Conservation (phyloP, 2,888 invertebrate genomes). For the Drosophila pseudotakahashii region DNA sequence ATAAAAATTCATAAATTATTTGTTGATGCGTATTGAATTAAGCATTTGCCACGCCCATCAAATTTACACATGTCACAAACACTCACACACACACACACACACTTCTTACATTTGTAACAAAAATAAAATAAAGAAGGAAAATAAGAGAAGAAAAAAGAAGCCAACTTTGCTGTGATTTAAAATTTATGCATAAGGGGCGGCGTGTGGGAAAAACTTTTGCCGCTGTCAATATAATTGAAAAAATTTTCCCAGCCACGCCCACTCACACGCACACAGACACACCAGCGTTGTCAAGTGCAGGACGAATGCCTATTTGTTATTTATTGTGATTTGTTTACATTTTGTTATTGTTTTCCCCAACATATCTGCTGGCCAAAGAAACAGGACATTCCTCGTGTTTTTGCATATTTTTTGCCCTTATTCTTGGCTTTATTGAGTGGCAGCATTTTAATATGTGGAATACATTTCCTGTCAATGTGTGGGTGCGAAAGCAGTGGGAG, state of each 20-base stretch:
- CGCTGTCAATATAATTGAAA: conserved; percentile 70
- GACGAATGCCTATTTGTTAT: conserved; percentile 59
- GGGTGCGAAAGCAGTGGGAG: neutral
- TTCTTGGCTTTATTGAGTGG: conserved; percentile 25
- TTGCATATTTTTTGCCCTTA: conserved; percentile 36
- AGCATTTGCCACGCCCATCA: conserved; percentile 36
- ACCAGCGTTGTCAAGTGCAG: conserved; percentile 19
- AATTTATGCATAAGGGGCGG: conserved; percentile 55
- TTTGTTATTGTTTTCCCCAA: conserved; percentile 40
- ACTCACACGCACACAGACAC: neutral
- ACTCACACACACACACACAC: conserved; percentile 1
- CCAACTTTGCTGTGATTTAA: conserved; percentile 52
- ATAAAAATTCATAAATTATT: conserved; percentile 72
- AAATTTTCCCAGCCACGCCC: conserved; percentile 53
- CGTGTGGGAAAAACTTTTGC: conserved; percentile 54
- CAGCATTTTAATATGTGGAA: conserved; percentile 61
- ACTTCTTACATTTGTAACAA: conserved; percentile 4
- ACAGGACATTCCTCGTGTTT: conserved; percentile 18
- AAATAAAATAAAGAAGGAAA: neutral
- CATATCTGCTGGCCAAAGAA: conserved; percentile 31
- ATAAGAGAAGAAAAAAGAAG: neutral
- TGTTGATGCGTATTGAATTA: conserved; percentile 72
- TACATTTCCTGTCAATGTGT: conserved; percentile 25
- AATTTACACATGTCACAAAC: conserved; percentile 16
- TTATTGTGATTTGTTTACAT: conserved; percentile 73